phyloP scores from a whole-genome alignment of 2,113 vertebrate genomes.

The Rhabdomys dilectus region DNA sequence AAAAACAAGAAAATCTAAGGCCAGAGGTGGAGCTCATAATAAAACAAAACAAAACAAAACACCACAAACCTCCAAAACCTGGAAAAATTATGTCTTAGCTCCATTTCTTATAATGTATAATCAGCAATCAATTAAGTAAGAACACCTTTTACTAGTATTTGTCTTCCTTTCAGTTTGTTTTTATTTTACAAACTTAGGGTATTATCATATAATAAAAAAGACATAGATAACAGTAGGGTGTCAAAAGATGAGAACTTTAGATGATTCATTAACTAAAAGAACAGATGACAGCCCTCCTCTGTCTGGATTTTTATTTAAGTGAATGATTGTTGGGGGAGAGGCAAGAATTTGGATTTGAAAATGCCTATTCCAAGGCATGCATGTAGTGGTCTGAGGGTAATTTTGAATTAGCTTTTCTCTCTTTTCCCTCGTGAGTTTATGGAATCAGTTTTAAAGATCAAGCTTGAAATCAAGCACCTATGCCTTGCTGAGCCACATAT shows the following conservation, averaged over 20 bases:
- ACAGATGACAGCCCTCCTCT: background rate
- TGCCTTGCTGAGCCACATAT: background rate
- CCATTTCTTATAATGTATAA: background rate
- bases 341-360: no score
- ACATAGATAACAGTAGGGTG: background rate
- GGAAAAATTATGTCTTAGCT: constrained; percentile 2
- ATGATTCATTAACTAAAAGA: background rate
- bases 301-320: background rate
- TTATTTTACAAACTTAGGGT: background rate
- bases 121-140: background rate
- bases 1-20: background rate
- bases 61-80: background rate
- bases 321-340: background rate
- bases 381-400: background rate
- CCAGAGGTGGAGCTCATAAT: background rate
- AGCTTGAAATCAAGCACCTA: background rate
- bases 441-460: background rate
- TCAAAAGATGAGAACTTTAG: constrained; percentile 12
- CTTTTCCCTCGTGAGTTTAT: background rate
- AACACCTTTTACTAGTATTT: constrained; percentile 7
- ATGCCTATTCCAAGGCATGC: background rate
- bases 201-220: constrained; percentile 2
- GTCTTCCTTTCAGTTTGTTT: constrained; percentile 4
- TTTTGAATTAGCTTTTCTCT: background rate
- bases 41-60: background rate